Conservation (phyloP, 2,113 vertebrate species). For the Monarcha castaneiventris region DNA sequence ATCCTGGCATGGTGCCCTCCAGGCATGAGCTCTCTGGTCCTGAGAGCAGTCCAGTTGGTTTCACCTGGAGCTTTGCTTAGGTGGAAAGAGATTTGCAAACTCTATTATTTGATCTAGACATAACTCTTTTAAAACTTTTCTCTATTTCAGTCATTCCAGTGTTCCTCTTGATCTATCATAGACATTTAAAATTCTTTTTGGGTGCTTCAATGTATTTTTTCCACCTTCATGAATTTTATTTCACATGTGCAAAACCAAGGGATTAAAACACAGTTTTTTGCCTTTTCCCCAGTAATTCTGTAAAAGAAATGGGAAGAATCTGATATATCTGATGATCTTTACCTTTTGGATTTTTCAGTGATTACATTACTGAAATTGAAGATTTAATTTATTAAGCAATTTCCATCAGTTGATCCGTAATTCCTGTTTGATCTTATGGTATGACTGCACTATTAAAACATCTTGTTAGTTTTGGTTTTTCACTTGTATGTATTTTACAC, state of each 20-base stretch:
- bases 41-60: not conserved
- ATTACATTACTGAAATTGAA: not conserved
- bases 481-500: not conserved
- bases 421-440: not conserved
- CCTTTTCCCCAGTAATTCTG: not conserved
- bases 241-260: not conserved
- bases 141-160: not conserved
- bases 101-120: not conserved
- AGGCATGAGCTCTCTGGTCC: not conserved
- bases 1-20: not conserved
- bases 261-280: not conserved
- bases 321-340: not conserved
- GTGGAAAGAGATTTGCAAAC: not conserved
- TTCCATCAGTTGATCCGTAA: not conserved
- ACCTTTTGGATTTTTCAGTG: not conserved
- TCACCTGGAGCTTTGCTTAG: not conserved
- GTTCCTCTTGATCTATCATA: not conserved
- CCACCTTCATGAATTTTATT: slow-evolving; percentile 2
- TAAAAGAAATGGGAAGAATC: not conserved
- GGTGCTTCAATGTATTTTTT: slow-evolving; percentile 9
- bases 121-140: not conserved
- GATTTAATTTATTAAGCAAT: not conserved
- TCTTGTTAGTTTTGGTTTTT: not conserved
- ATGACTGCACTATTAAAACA: not conserved
- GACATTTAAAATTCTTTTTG: slow-evolving; percentile 29